A percentile compares a stretch with the other conserved stretches of the same genome.
Conservation (phyloP, 2,888 invertebrate genomes). For the Tetramorium bicarinatum region DNA sequence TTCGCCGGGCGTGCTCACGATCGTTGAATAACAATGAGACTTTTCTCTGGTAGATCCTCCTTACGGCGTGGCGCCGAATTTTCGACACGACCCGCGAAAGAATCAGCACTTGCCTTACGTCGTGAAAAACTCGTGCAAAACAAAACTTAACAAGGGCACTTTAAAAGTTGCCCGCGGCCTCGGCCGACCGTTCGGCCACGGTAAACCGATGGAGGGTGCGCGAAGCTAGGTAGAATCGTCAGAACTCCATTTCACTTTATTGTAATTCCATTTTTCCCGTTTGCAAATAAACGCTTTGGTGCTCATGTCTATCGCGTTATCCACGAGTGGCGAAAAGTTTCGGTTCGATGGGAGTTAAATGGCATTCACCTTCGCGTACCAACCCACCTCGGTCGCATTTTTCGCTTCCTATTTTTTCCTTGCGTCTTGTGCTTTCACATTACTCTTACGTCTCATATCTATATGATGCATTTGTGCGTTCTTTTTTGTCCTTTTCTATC, state of each 20-base stretch:
- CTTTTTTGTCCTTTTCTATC: background rate
- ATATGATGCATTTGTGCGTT: background rate
- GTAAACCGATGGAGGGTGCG: conserved; percentile 42
- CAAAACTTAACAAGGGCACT: conserved; percentile 70
- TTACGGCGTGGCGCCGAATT: conserved; percentile 40
- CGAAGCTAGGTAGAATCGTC: conserved; percentile 68
- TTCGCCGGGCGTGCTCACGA: conserved; percentile 29
- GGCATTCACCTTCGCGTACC: conserved; percentile 55
- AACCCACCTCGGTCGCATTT: background rate
- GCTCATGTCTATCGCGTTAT: conserved; percentile 80
- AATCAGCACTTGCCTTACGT: background rate
- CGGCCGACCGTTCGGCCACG: conserved; percentile 13
- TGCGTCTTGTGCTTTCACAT: background rate
- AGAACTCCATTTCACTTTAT: conserved; percentile 80
- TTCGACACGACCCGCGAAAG: conserved; percentile 30
- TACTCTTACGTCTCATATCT: conserved; percentile 6
- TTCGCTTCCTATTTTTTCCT: conserved; percentile 28
- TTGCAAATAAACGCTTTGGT: conserved; percentile 81
- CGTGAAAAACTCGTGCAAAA: conserved; percentile 62
- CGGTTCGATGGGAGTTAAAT: conserved; percentile 76
- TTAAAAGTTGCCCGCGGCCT: conserved; percentile 63
- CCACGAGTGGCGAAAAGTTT: conserved; percentile 72
- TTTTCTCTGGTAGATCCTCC: conserved; percentile 9
- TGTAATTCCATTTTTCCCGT: conserved; percentile 81
- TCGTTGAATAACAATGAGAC: conserved; percentile 49